phyloP scores from a whole-genome alignment of 2,113 vertebrate genomes.

The Mesitornis unicolor region DNA sequence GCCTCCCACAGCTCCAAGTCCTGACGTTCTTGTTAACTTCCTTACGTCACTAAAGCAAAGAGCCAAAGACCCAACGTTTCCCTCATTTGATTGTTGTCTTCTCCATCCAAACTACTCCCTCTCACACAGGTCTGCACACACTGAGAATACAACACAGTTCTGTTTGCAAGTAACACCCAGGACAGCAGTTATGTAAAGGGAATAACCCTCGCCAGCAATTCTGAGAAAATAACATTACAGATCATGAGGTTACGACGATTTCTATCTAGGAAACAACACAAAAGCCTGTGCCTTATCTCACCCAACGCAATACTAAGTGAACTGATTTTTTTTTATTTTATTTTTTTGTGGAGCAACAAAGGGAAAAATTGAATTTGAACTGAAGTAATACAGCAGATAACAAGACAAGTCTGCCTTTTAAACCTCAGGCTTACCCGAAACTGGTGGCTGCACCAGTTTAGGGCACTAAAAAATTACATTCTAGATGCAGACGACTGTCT shows the following conservation, averaged over 20 bases:
- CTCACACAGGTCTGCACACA: accelerated
- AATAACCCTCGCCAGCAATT: neutral
- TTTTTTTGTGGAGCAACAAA: neutral
- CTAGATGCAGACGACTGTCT: neutral
- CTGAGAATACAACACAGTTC: neutral
- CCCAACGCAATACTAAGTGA: neutral
- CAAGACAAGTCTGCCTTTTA: neutral
- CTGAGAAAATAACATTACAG: neutral
- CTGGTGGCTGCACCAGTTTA: neutral
- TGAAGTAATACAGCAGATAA: neutral
- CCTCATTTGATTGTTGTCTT: neutral
- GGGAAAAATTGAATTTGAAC: neutral
- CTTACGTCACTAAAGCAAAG: neutral
- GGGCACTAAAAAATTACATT: neutral
- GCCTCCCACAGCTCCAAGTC: neutral
- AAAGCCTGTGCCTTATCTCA: neutral
- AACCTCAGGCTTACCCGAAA: neutral
- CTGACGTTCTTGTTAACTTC: neutral
- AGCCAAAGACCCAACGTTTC: neutral
- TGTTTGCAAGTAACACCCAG: accelerated
- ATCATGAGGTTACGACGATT: neutral
- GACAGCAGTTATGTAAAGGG: neutral
- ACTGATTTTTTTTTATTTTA: neutral
- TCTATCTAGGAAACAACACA: neutral
- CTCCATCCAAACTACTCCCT: neutral